phyloP scores from a whole-genome alignment of 2,113 vertebrate species.

The Nibea albiflora region DNA sequence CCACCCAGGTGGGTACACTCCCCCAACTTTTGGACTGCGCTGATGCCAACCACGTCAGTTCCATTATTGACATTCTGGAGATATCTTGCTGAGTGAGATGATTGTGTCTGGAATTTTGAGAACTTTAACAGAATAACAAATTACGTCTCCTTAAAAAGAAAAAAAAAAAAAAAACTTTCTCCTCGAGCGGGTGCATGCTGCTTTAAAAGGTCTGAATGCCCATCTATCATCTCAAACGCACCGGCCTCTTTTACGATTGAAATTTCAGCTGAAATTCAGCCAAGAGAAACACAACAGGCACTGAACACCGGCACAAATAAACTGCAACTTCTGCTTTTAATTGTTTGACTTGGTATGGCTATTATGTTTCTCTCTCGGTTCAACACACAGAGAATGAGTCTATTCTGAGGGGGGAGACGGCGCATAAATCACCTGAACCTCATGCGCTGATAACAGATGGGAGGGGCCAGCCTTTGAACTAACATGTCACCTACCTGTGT shows the following conservation, averaged over 20 bases:
- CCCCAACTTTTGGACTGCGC: constrained; percentile 25
- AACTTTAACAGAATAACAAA: constrained; percentile 55
- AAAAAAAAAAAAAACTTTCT: constrained; percentile 44
- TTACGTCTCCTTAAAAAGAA: constrained; percentile 32
- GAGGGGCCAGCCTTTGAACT: constrained; percentile 71
- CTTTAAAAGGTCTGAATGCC: constrained; percentile 41
- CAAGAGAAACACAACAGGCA: constrained; percentile 32
- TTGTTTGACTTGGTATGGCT: constrained; percentile 37
- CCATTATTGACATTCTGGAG: constrained; percentile 37
- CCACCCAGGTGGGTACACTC: constrained; percentile 62
- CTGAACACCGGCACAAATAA: constrained; percentile 45
- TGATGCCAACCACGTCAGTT: constrained; percentile 3
- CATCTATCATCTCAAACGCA: constrained; percentile 58
- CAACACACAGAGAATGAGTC: constrained; percentile 23
- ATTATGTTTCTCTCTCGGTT: constrained; percentile 30
- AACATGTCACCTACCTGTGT: constrained; percentile 69
- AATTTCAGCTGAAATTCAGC: constrained; percentile 47
- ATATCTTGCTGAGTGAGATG: constrained; percentile 44
- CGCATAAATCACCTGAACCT: constrained; percentile 66
- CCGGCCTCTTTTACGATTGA: constrained; percentile 34
- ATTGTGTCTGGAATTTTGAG: constrained; percentile 44
- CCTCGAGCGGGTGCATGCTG: constrained; percentile 34
- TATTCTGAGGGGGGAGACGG: constrained; percentile 14
- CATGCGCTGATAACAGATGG: constrained; percentile 66
- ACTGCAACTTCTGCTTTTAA: constrained; percentile 54